Conservation (phyloP, 1,140 invertebrate genomes). For the Drosophila ogumai region DNA sequence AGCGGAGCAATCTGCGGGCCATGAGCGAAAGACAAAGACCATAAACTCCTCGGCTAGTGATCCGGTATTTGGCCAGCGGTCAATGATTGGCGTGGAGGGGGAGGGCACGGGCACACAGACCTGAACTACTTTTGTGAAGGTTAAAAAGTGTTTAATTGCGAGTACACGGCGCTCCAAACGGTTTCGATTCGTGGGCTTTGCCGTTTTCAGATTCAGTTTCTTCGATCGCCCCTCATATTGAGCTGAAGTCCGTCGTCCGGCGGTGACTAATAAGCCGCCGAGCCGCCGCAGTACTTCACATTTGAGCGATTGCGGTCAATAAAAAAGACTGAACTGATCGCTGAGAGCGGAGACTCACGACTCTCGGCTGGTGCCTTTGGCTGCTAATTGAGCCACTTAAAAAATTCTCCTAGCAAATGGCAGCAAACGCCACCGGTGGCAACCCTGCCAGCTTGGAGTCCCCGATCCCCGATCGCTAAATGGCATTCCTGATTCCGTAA, state of each 20-base stretch:
- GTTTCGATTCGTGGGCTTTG: conserved; percentile 49
- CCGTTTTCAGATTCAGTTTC: conserved; percentile 42
- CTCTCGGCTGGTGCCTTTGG: conserved; percentile 26
- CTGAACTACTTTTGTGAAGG: conserved; percentile 63
- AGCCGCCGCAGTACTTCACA: conserved; percentile 65
- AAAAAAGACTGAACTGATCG: conserved; percentile 41
- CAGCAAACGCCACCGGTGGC: conserved; percentile 5
- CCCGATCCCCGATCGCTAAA: conserved; percentile 6
- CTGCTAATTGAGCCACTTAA: conserved; percentile 41
- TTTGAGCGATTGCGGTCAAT: conserved; percentile 84
- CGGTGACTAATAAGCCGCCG: conserved; percentile 44
- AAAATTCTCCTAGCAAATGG: conserved; percentile 36
- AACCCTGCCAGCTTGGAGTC: conserved; percentile 39
- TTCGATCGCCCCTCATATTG: conserved; percentile 51
- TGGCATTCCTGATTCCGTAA: conserved; percentile 54
- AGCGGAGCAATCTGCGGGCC: conserved; percentile 43
- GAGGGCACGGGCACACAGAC: conserved; percentile 36
- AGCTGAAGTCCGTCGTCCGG: conserved; percentile 28
- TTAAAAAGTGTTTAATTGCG: conserved; percentile 63
- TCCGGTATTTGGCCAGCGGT: conserved; percentile 50
- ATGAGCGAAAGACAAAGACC: conserved; percentile 36
- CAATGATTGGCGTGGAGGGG: conserved; percentile 14
- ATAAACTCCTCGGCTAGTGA: conserved; percentile 51
- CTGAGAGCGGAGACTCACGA: conserved; percentile 25
- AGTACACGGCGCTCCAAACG: conserved; percentile 49